These are phyloP conservation scores for Cylindroiulus punctatus DNA, from an alignment of 2,888 invertebrate species.

Conservation along the genomic window DNA sequence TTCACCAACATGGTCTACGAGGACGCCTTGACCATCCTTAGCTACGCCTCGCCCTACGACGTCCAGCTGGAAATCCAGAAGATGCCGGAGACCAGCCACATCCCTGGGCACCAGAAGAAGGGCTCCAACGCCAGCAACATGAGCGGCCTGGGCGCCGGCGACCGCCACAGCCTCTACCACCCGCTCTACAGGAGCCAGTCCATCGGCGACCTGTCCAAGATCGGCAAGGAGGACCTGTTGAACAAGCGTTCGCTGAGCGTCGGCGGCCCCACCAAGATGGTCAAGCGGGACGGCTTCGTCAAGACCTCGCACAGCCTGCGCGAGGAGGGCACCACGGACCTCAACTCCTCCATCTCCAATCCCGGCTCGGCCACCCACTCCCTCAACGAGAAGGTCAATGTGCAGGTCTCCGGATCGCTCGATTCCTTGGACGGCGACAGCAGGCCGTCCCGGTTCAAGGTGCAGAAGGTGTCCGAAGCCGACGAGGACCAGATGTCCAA, in stretches of 20 bases:
- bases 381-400: neutral
- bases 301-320: slow-evolving; percentile 53
- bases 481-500: slow-evolving; percentile 8
- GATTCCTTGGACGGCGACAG: slow-evolving; percentile 46
- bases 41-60: slow-evolving; percentile 91
- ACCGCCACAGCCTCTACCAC: slow-evolving; percentile 74
- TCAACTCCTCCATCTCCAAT: slow-evolving; percentile 1
- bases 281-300: slow-evolving; percentile 49
- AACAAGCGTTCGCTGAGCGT: slow-evolving; percentile 57
- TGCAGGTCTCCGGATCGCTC: neutral
- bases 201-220: slow-evolving; percentile 78
- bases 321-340: slow-evolving; percentile 51
- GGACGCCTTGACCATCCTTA: slow-evolving; percentile 87
- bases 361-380: neutral
- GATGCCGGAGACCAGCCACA: slow-evolving; percentile 65
- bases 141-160: slow-evolving; percentile 59
- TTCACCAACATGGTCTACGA: slow-evolving; percentile 89
- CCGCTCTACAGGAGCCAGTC: slow-evolving; percentile 83
- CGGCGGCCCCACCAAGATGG: slow-evolving; percentile 53
- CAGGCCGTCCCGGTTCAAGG: slow-evolving; percentile 52
- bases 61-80: slow-evolving; percentile 81
- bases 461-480: slow-evolving; percentile 54
- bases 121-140: slow-evolving; percentile 59
- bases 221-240: slow-evolving; percentile 62
- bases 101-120: slow-evolving; percentile 61